Evolutionary conservation across 2,113 vertebrate genomes (phyloP).

Genomic region (Brachypteracias leptosomus): DNA sequence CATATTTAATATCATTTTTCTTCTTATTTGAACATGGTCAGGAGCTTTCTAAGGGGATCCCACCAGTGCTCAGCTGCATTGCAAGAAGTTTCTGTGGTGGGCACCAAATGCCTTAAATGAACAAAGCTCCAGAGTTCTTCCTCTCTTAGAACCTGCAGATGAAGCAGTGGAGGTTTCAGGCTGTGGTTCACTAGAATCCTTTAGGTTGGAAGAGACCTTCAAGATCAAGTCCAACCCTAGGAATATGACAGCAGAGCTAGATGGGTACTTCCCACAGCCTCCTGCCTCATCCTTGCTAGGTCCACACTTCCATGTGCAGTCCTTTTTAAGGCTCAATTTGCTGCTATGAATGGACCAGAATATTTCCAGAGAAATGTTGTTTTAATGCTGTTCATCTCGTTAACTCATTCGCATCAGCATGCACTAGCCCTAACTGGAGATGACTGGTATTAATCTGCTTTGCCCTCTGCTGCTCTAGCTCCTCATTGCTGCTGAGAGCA

Average conservation of each 20-base stretch:
- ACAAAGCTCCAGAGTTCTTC: not conserved
- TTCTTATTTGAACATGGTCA: not conserved
- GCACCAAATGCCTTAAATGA: not conserved
- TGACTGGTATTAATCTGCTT: slow-evolving; percentile 57
- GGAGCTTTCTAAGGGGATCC: not conserved
- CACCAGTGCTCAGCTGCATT: not conserved
- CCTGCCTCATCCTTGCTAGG: slow-evolving; percentile 4
- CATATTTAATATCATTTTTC: not conserved
- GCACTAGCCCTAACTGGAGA: slow-evolving; percentile 77
- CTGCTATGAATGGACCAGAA: not conserved
- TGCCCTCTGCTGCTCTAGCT: not conserved
- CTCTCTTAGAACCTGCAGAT: not conserved
- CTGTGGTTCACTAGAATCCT: rapidly evolving
- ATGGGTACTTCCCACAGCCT: rapidly evolving
- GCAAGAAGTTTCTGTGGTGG: not conserved
- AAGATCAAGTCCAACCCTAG: too few species aligned
- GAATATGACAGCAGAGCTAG: not conserved
- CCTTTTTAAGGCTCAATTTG: slow-evolving; percentile 12
- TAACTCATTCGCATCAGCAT: slow-evolving; percentile 82
- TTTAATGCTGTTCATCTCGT: slow-evolving; percentile 75
- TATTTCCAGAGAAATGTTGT: slow-evolving; percentile 25
- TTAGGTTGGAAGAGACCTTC: too few species aligned
- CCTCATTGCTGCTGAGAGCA: not conserved
- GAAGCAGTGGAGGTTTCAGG: not conserved
- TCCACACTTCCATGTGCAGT: not conserved